A percentile compares a stretch with the other conserved stretches of the same genome.
Conservation (phyloP, 1,140 invertebrate genomes). For the Melipona quadrifasciata region DNA sequence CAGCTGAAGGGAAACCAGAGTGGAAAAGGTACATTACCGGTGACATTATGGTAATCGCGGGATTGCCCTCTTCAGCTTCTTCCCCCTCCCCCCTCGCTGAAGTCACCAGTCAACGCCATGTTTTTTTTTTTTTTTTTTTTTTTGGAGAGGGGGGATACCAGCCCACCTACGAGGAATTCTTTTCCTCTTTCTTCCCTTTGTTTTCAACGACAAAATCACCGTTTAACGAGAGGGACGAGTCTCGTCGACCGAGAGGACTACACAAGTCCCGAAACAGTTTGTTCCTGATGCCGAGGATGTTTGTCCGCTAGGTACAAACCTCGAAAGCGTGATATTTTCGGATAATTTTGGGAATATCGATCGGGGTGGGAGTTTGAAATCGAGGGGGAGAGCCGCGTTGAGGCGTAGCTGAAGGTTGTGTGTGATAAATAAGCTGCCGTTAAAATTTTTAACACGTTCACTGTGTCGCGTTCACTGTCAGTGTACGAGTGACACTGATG, state of each 20-base stretch:
- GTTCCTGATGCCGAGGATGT: no score
- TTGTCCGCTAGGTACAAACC: no score
- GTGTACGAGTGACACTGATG: no score
- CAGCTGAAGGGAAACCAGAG: slow-evolving; percentile 75
- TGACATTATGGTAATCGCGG: slow-evolving; percentile 53
- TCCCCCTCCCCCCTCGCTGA: not conserved
- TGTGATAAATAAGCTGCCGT: not conserved
- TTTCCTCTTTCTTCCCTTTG: not conserved
- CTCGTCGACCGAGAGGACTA: no score
- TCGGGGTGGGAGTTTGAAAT: not conserved
- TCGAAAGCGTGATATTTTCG: not conserved
- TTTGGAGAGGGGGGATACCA: not conserved
- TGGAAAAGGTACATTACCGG: slow-evolving; percentile 68
- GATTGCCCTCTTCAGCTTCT: slow-evolving; percentile 30
- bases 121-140: not conserved
- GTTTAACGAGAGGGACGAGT: not conserved
- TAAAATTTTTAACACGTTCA: not conserved
- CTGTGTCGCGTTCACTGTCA: no score
- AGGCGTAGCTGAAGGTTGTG: not conserved
- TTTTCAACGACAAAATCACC: slow-evolving; percentile 5
- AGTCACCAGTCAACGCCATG: not conserved
- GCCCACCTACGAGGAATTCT: slow-evolving; percentile 33
- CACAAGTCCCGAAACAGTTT: not conserved
- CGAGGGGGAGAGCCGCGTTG: not conserved
- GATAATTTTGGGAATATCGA: not conserved